Base-by-base conservation (phyloP, 2,113 vertebrate genomes). In the Catagonus wagneri region DNA sequence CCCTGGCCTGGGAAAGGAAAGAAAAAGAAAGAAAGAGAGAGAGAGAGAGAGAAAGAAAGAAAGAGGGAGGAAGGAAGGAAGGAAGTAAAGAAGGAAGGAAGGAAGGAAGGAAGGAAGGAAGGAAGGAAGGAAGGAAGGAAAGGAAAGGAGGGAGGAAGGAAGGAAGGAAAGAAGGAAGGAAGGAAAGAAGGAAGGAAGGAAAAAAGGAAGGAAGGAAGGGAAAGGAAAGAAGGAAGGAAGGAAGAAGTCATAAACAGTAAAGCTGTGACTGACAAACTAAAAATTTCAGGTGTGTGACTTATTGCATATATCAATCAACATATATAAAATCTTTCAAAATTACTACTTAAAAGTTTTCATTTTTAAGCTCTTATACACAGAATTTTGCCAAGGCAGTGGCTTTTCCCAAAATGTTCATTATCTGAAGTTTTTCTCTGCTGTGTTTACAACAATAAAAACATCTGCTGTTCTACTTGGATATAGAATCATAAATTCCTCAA, bases 321-420 rank as follows among this genome's bases (percentile, higher is more conserved):
- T n/a, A 61, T 25, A 32, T 12, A 83, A 83, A 72, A 7, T 71
- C 71, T 74, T 87, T 94, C 39, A 72, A 88, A 93, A 72, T 80
- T 12, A 56, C 6, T 52, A 71, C 63, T 50, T 27, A n/a, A 20
- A 61, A 34, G 2, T 72, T 93, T 92, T 74, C 7, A 78, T 63
- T 65, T 54, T 39, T 36, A 5, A 75, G 32, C 7, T 79, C 16
- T 52, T 36, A 79, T 25, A 44, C 3, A 90, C 6, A 68, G 8
- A 92, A 39, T 39, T 79, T 54, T 80, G 80, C 63, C 68, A 79
- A 16, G 22, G 23, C n/a, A 61, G 15, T 68, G n/a, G 14, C 32
- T 89, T 78, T 83, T 72, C 44, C 50, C 29, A 11, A 81, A 93
- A 75, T 44, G 50, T 50, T 58, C 25, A 83, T 44, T 56, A 87